Evolutionary conservation across 2,113 vertebrate species (phyloP).

Genomic region (Carettochelys insculpta): DNA sequence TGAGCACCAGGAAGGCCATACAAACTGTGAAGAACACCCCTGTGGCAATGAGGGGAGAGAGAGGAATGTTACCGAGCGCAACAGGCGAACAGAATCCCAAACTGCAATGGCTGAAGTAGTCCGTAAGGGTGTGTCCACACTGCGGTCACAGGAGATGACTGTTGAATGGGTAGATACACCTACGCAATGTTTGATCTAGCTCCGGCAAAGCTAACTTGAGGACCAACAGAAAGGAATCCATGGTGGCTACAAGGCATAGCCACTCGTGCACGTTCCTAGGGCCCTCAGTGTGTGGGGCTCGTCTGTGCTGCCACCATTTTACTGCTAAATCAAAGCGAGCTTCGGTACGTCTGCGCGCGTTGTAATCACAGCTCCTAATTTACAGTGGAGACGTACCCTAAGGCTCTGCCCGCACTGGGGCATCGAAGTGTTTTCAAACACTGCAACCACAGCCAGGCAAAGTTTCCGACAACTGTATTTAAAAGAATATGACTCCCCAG

Average conservation of each 20-base stretch:
- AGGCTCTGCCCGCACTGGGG: not conserved
- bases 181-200: not conserved
- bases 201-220: not conserved
- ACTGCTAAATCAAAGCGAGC: not conserved
- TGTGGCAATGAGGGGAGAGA: slow-evolving; percentile 26
- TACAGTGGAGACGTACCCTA: not conserved
- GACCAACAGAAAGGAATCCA: not conserved
- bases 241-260: not conserved
- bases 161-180: not conserved
- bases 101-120: not conserved
- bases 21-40: slow-evolving; percentile 86
- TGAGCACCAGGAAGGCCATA: slow-evolving; percentile 86
- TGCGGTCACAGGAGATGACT: not conserved
- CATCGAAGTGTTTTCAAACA: not conserved
- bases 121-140: not conserved
- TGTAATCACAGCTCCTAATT: not conserved
- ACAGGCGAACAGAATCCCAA: not conserved
- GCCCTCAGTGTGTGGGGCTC: not conserved
- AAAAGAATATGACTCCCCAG: not conserved
- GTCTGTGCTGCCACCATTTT: not conserved
- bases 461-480: not conserved
- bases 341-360: not conserved
- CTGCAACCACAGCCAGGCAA: not conserved
- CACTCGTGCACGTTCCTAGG: not conserved
- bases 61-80: not conserved